Percentiles rank a stretch among this genome's conserved stretches.
Conservation (phyloP, 2,113 vertebrate species). For the Hemiscyllium ocellatum region DNA sequence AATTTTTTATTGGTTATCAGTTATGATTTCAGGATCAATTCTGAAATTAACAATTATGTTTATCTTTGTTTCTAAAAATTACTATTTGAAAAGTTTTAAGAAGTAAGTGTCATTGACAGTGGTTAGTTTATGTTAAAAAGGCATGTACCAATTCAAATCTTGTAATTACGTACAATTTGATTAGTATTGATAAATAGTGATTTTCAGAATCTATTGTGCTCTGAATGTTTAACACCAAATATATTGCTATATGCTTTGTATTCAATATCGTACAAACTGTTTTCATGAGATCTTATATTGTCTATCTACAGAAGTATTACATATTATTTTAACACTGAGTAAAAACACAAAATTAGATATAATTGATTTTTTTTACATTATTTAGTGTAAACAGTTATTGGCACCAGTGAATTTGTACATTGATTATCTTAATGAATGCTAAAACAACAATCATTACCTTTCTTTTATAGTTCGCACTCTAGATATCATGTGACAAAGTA, state of each 20-base stretch:
- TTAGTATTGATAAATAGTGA: not conserved
- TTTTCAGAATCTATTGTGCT: conserved; percentile 30
- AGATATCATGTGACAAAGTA: not conserved
- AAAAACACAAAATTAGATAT: conserved; percentile 7
- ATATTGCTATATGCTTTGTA: conserved; percentile 30
- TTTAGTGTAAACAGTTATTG: not conserved
- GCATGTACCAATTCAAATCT: conserved; percentile 19
- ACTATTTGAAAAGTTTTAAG: conserved; percentile 25
- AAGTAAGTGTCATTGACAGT: not conserved
- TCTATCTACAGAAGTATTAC: not conserved
- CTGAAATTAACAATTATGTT: not conserved
- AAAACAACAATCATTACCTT: not conserved
- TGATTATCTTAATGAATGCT: not conserved
- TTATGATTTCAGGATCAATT: not conserved
- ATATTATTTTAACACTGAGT: conserved; percentile 18
- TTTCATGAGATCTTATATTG: conserved; percentile 15
- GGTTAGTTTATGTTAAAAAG: conserved; percentile 4
- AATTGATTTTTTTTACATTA: not conserved
- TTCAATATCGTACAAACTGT: conserved; percentile 1
- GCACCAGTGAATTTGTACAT: not conserved
- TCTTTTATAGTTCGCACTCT: not conserved
- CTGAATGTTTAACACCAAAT: conserved; percentile 36
- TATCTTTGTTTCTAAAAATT: conserved; percentile 15
- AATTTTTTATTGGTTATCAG: not conserved
- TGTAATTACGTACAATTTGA: conserved; percentile 24